Conservation (phyloP, 1,140 invertebrate species). For the Zaprionus vittiger region DNA sequence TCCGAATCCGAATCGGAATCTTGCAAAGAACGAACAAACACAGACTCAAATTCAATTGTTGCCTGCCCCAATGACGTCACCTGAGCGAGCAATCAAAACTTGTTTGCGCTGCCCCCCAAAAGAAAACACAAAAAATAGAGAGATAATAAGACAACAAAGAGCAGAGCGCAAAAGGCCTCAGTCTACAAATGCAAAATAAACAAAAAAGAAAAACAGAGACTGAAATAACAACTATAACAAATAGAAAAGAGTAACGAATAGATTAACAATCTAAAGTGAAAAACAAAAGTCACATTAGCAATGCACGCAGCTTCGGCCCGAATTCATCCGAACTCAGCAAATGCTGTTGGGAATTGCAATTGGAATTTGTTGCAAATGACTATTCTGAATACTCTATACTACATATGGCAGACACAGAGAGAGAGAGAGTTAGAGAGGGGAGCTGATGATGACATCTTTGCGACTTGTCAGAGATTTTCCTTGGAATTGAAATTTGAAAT, state of each 20-base stretch:
- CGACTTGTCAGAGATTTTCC: conserved; percentile 63
- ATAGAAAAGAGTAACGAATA: conserved; percentile 14
- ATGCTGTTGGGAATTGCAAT: conserved; percentile 46
- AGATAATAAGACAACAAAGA: conserved; percentile 46
- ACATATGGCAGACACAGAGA: conserved; percentile 21
- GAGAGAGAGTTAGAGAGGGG: conserved; percentile 18
- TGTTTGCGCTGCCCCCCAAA: conserved; percentile 60
- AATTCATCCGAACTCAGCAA: conserved; percentile 29
- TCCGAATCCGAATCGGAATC: conserved; percentile 45
- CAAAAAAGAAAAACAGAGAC: conserved; percentile 40
- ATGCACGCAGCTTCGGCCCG: conserved; percentile 46
- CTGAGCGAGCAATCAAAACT: conserved; percentile 71
- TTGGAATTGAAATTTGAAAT: conserved; percentile 76
- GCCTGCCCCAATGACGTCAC: conserved; percentile 66
- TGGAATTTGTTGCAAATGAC: conserved; percentile 64
- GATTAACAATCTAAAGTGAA: conserved; percentile 56
- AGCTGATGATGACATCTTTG: conserved; percentile 65
- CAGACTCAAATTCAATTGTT: conserved; percentile 63
- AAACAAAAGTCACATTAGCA: conserved; percentile 66
- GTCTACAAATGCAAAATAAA: conserved; percentile 23
- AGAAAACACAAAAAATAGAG: conserved; percentile 47
- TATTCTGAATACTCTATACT: conserved; percentile 38
- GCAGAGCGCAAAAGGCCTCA: conserved; percentile 34
- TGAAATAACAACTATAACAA: conserved; percentile 50
- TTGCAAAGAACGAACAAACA: conserved; percentile 32